phyloP scores from a whole-genome alignment of 2,797 vertebrate genomes.

The Loriculus beryllinus region DNA sequence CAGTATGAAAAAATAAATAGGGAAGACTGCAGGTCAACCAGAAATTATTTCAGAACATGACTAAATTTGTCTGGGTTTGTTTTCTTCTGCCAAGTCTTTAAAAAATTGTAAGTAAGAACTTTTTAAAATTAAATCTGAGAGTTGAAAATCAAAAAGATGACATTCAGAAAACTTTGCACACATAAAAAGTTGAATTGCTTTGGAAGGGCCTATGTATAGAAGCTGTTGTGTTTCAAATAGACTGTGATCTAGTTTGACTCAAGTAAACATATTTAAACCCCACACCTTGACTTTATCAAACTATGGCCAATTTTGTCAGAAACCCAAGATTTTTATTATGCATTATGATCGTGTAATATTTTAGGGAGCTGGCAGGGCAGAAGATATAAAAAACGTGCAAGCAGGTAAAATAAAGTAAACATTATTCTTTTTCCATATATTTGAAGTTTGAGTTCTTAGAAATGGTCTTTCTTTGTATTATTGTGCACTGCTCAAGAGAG shows the following conservation, averaged over 20 bases:
- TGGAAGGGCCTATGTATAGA: background rate
- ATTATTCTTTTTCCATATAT: background rate
- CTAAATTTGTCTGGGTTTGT: background rate
- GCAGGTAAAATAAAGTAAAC: background rate
- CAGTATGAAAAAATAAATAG: background rate
- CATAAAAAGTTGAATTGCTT: background rate
- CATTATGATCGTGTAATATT: background rate
- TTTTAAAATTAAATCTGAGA: background rate
- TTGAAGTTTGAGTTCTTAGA: background rate
- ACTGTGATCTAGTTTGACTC: background rate
- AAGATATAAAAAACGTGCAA: background rate
- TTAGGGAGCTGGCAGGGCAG: background rate
- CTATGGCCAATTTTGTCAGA: background rate
- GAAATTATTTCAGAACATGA: background rate
- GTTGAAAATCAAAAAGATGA: background rate
- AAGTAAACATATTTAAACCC: background rate
- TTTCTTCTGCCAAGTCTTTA: background rate
- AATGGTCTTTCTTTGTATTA: background rate
- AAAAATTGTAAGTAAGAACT: background rate
- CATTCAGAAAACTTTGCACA: background rate
- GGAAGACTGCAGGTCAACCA: background rate
- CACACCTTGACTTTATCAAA: background rate
- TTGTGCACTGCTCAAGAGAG: background rate
- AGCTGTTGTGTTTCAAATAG: background rate
- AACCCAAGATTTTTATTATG: background rate